Conservation (phyloP, 2,113 vertebrate species). For the Cyprinus carpio region DNA sequence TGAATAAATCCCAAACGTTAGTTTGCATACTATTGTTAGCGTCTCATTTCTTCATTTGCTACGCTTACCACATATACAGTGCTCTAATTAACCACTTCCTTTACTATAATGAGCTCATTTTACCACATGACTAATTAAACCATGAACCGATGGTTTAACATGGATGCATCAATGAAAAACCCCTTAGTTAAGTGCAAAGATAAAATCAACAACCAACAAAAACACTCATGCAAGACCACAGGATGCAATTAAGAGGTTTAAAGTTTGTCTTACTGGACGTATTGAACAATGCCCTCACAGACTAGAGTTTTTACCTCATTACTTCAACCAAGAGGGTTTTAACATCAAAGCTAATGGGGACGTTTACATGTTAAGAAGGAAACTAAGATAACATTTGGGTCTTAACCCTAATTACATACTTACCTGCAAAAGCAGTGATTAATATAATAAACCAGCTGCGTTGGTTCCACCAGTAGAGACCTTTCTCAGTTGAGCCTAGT, state of each 20-base stretch:
- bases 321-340: slow-evolving; percentile 17
- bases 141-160: background rate
- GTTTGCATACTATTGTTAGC: background rate
- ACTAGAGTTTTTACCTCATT: background rate
- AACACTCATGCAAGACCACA: background rate
- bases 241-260: background rate
- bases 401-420: slow-evolving; percentile 25
- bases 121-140: background rate
- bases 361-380: slow-evolving; percentile 4
- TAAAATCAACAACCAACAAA: background rate
- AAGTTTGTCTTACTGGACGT: background rate
- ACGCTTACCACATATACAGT: background rate
- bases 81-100: slow-evolving; percentile 3
- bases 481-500: background rate
- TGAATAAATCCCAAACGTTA: background rate
- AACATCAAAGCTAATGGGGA: slow-evolving; percentile 27
- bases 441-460: background rate
- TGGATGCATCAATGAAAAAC: background rate
- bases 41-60: background rate
- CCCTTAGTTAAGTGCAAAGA: background rate
- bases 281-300: background rate
- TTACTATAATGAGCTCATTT: slow-evolving; percentile 26
- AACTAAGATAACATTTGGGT: background rate
- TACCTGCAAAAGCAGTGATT: slow-evolving; percentile 14
- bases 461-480: background rate